A percentile compares a stretch with the other conserved stretches of the same genome.
Evolutionary conservation across 2,888 invertebrate genomes (phyloP).

Genomic region (Chromoteleia sp.): DNA sequence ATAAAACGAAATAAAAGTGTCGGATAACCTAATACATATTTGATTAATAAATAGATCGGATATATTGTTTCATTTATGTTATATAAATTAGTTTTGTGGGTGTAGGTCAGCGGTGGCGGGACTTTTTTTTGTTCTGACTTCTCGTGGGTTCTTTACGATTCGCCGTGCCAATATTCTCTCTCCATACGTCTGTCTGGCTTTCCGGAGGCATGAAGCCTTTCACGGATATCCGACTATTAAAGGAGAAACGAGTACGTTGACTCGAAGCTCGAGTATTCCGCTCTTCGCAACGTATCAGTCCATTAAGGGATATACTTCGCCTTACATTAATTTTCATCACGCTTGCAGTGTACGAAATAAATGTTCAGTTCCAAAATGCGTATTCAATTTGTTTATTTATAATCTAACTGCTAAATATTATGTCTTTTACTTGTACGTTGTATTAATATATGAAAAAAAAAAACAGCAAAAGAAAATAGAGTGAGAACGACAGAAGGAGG

Average conservation of each 20-base stretch:
- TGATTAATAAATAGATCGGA: too few species aligned
- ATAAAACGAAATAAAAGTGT: too few species aligned
- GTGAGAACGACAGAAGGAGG: too few species aligned
- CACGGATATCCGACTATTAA: conserved; percentile 69
- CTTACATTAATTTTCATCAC: conserved; percentile 61
- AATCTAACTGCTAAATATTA: conserved; percentile 3
- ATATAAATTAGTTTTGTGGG: too few species aligned
- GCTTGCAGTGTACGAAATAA: conserved; percentile 33
- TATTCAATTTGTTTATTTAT: conserved; percentile 52
- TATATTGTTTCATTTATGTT: too few species aligned
- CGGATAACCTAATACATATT: too few species aligned
- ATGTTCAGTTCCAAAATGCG: conserved; percentile 23
- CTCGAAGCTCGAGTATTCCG: conserved; percentile 65
- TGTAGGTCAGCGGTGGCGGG: conserved; percentile 50
- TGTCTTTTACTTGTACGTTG: too few species aligned
- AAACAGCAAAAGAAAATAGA: too few species aligned
- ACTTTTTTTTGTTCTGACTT: conserved; percentile 31
- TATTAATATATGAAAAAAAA: too few species aligned
- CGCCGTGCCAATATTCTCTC: conserved; percentile 60
- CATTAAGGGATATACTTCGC: conserved; percentile 54
- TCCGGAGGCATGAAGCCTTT: conserved; percentile 64
- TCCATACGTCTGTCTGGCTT: conserved; percentile 57
- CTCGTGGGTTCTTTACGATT: conserved; percentile 53
- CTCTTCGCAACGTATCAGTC: conserved; percentile 59
- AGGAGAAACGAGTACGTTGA: conserved; percentile 69